Percentiles rank a stretch among this genome's conserved stretches.
These are phyloP conservation scores for Dexiosoma caninum DNA, from an alignment of 2,888 invertebrate genomes.

Conservation along the genomic window DNA sequence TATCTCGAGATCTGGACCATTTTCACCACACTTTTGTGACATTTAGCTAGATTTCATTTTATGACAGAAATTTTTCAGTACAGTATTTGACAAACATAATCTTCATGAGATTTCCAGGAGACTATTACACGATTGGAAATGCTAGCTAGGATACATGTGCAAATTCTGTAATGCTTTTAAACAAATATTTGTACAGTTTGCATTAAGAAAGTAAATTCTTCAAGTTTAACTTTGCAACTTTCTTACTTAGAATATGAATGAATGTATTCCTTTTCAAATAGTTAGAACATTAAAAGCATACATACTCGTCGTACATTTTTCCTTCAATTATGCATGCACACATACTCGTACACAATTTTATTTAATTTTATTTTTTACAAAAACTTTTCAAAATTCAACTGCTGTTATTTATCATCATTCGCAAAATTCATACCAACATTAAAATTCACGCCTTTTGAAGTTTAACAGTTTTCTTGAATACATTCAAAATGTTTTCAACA, in stretches of 20 bases:
- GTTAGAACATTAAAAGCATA: neutral
- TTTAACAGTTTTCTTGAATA: slow-evolving; percentile 29
- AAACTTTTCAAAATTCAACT: slow-evolving; percentile 39
- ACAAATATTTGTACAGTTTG: too few relatives aligned
- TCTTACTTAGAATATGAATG: neutral
- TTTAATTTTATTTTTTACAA: neutral
- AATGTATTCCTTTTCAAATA: neutral
- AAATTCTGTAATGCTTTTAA: too few relatives aligned
- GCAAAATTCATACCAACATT: slow-evolving; percentile 33
- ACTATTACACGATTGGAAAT: too few relatives aligned
- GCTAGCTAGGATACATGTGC: too few relatives aligned
- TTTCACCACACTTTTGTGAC: too few relatives aligned
- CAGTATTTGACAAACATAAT: too few relatives aligned
- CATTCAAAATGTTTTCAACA: slow-evolving; percentile 46
- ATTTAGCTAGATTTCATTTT: too few relatives aligned
- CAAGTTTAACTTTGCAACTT: neutral
- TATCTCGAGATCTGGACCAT: too few relatives aligned
- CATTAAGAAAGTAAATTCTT: neutral
- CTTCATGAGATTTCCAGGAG: too few relatives aligned
- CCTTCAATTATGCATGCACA: slow-evolving; percentile 27
- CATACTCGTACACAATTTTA: neutral
- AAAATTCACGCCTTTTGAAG: slow-evolving; percentile 49
- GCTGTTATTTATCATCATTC: slow-evolving; percentile 24
- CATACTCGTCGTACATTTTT: neutral
- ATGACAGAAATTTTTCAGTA: too few relatives aligned